phyloP scores from a whole-genome alignment of 2,888 invertebrate genomes.

The Lymantria dispar region DNA sequence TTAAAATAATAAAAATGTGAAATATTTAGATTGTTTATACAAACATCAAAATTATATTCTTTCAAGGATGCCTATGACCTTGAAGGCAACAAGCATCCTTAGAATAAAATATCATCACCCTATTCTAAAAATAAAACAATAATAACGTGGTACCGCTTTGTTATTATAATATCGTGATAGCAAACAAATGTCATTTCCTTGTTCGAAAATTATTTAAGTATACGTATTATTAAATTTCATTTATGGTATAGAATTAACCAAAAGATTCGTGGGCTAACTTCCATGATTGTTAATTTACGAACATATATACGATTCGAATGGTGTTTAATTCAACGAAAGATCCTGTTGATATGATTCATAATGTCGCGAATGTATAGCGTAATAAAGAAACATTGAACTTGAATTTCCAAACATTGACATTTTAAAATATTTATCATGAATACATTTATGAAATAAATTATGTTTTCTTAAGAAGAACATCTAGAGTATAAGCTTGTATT shows the following conservation, averaged over 20 bases:
- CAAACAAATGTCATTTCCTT: slow-evolving; percentile 47
- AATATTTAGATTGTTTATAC: too few species aligned
- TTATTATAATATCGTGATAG: slow-evolving; percentile 29
- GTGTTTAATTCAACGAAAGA: not conserved
- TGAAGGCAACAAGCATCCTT: slow-evolving; percentile 1
- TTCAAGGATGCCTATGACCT: slow-evolving; percentile 16
- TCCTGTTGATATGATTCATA: not conserved
- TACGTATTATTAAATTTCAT: not conserved
- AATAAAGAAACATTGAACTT: not conserved
- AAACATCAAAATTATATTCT: not conserved
- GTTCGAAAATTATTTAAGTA: slow-evolving; percentile 15
- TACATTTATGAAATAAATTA: not conserved
- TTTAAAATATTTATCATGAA: not conserved
- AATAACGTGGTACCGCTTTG: slow-evolving; percentile 14
- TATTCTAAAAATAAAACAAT: slow-evolving; percentile 33
- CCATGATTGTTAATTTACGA: not conserved
- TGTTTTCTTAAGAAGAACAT: slow-evolving; percentile 4
- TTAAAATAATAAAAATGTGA: too few species aligned
- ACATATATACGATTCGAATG: not conserved
- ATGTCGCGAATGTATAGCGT: not conserved
- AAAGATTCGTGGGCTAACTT: slow-evolving; percentile 14
- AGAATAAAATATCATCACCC: slow-evolving; percentile 6
- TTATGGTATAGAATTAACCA: too few species aligned
- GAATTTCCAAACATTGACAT: not conserved
- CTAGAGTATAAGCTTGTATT: slow-evolving; percentile 25